Conservation (phyloP, 2,888 invertebrate genomes). For the Drosophila emarginata region DNA sequence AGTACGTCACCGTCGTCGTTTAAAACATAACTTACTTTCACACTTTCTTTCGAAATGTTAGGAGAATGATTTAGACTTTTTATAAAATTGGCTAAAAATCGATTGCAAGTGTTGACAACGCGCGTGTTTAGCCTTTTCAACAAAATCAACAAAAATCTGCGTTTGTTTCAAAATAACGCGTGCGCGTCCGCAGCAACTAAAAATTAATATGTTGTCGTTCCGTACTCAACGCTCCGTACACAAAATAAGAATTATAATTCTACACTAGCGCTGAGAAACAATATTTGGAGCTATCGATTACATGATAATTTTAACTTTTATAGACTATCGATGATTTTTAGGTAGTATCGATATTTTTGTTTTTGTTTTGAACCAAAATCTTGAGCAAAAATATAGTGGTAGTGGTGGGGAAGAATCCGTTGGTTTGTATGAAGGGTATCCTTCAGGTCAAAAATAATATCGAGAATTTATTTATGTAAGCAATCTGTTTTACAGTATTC, state of each 20-base stretch:
- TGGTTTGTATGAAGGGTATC: too few species aligned
- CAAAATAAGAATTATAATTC: background rate
- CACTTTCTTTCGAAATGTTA: constrained; percentile 20
- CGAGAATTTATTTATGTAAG: too few species aligned
- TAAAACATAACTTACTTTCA: constrained; percentile 49
- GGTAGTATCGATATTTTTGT: background rate
- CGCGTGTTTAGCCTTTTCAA: constrained; percentile 18
- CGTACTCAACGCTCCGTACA: background rate
- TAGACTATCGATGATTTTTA: background rate
- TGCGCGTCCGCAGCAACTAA: background rate
- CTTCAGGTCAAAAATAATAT: too few species aligned
- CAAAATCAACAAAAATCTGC: background rate
- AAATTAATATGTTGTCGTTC: background rate
- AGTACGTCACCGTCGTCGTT: constrained; percentile 3
- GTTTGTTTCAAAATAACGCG: background rate
- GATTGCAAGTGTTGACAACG: constrained; percentile 28
- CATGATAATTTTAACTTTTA: background rate
- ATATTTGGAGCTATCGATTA: background rate
- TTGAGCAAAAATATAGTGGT: too few species aligned
- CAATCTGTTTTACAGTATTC: too few species aligned
- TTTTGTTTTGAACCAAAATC: background rate
- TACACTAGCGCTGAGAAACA: background rate
- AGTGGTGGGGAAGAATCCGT: too few species aligned
- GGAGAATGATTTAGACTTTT: constrained; percentile 20
- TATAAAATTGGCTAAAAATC: constrained; percentile 54